Base-by-base conservation (phyloP, 2,888 invertebrate species). In the Eutolmus rufibarbis region DNA sequence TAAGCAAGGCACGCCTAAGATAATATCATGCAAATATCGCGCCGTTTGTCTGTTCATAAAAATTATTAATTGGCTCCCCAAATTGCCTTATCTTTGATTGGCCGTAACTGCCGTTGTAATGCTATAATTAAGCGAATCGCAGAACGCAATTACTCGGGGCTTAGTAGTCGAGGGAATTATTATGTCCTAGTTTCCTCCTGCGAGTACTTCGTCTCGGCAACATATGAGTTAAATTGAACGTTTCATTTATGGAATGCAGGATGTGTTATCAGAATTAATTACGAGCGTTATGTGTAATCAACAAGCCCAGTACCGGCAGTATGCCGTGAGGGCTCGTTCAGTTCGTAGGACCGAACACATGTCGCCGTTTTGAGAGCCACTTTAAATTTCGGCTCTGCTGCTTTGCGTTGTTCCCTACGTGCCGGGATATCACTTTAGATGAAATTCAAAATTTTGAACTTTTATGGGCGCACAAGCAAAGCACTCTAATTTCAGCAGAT, bases 251-350 rank as follows among this genome's bases (percentile, higher is more conserved):
- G 78, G 78, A 88, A 88, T 88, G 40, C 88, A 51, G 85, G 85
- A 85, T 87, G 74, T 87, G 85, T 57, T 87, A 88, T 88, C 87
- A 57, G 85, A 87, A 88, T 88, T 88, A 88, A 88, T 88, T 88
- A 87, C 88, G 77, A 88, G 85, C 82, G 85, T 85, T 85, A 79
- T 87, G 86, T 87, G 88, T 85, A 88, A 88, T 88, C 87, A 87
- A 88, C 87, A 85, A 87, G 78, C 85, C 87, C 66, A 56, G 56
- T 16, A 57, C 66, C 76, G 16, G 28, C 16, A 14, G 16, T 9
- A 23, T n/a, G n/a, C 1, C 51, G 19, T 51, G 23, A 66, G 34
- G 56, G 86, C 77, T n/a, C 78, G 66, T 78, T 86, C 82, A 86
- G 86, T 86, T 12, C 66, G 46, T 74, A 84, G 88, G 86, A 86